phyloP scores from a whole-genome alignment of 2,888 invertebrate species.

The Macrosiphum euphorbiae region DNA sequence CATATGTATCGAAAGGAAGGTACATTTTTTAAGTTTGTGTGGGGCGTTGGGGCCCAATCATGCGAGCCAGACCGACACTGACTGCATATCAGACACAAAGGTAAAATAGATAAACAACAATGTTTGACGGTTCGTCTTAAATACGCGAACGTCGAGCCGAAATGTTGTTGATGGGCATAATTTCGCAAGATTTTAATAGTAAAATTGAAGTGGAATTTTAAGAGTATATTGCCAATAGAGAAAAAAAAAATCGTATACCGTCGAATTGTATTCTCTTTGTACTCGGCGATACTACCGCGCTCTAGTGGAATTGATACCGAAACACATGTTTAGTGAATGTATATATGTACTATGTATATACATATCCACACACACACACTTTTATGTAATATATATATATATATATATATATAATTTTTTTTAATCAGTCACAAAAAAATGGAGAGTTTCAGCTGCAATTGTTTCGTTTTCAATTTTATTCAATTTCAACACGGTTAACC shows the following conservation, averaged over 20 bases:
- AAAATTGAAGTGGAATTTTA: neutral
- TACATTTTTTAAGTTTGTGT: no score
- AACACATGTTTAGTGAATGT: conserved; percentile 64
- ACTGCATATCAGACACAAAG: no score
- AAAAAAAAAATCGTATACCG: neutral
- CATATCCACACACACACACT: neutral
- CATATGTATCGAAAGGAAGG: no score
- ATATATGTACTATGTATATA: conserved; percentile 52
- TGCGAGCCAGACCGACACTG: no score
- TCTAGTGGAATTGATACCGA: conserved; percentile 62
- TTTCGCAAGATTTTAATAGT: neutral
- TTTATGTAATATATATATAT: conserved; percentile 36
- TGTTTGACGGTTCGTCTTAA: no score
- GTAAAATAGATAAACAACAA: no score
- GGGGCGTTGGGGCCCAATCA: no score
- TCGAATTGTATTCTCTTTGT: conserved; percentile 56
- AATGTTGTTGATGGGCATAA: neutral
- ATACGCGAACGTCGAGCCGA: neutral
- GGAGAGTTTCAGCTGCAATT: conserved; percentile 64
- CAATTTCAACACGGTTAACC: conserved; percentile 55
- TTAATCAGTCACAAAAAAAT: conserved; percentile 65
- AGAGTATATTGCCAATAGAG: neutral
- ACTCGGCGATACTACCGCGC: conserved; percentile 45
- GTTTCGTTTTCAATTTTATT: conserved; percentile 60
- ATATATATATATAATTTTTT: conserved; percentile 39